Conservation (phyloP, 2,113 vertebrate species). For the Paralichthys olivaceus region DNA sequence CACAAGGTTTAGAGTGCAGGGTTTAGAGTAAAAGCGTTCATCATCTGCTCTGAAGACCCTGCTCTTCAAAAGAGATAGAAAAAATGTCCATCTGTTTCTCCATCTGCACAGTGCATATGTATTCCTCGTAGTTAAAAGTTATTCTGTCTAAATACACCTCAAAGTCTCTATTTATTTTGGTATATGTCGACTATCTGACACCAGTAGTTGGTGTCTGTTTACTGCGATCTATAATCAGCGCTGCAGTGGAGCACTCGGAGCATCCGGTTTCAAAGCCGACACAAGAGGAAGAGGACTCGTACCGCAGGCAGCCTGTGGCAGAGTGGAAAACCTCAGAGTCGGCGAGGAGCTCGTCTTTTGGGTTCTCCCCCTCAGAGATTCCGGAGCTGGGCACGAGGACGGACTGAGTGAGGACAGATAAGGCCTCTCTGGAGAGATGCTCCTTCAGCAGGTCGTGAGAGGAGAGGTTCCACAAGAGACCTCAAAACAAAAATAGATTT, state of each 20-base stretch:
- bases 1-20: no score
- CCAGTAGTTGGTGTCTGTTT: conserved; percentile 8
- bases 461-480: conserved; percentile 96
- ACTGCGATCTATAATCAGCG: background rate
- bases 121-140: no score
- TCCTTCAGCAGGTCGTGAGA: conserved; percentile 93
- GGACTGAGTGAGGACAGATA: conserved; percentile 82
- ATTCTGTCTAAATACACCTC: no score
- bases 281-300: conserved; percentile 24
- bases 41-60: no score
- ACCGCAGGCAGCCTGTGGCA: conserved; percentile 92
- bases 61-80: no score
- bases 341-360: conserved; percentile 87
- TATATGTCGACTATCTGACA: background rate
- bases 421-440: conserved; percentile 79
- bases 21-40: no score
- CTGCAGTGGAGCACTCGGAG: background rate
- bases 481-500: conserved; percentile 67
- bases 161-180: background rate
- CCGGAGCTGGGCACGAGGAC: conserved; percentile 92
- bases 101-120: no score
- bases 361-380: conserved; percentile 91
- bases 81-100: no score
- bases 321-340: conserved; percentile 92
- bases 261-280: conserved; percentile 5